These are phyloP conservation scores for Erinaceus europaeus DNA, from an alignment of 2,113 vertebrate genomes.

Conservation along the genomic window DNA sequence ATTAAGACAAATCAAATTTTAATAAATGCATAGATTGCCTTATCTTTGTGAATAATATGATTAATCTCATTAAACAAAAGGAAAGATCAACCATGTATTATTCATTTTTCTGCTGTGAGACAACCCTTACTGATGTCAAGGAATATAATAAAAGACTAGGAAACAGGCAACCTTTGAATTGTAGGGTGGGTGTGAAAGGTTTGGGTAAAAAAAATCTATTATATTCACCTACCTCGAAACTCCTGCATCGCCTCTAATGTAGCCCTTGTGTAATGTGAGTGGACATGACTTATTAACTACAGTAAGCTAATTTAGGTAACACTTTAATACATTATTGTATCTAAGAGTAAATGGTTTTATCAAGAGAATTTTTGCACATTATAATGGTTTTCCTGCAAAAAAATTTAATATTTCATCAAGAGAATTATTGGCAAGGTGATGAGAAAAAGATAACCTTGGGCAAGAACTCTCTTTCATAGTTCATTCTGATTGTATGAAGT, in stretches of 20 bases:
- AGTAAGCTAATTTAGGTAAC: neutral
- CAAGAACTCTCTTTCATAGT: neutral
- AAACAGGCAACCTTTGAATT: neutral
- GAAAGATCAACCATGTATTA: neutral
- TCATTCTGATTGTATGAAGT: neutral
- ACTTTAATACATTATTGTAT: neutral
- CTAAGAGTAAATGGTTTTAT: neutral
- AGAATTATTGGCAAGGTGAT: neutral
- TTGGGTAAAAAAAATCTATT: neutral
- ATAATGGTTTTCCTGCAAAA: neutral
- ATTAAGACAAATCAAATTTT: slow-evolving; percentile 12
- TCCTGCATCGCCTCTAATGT: neutral
- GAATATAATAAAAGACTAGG: neutral
- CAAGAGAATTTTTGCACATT: neutral
- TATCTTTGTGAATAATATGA: slow-evolving; percentile 28
- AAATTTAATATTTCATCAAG: neutral
- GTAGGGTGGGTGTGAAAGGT: neutral
- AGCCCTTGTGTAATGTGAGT: neutral
- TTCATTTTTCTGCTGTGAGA: neutral
- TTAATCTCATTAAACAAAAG: slow-evolving; percentile 20
- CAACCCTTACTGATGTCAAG: neutral
- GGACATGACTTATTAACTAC: neutral
- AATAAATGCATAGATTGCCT: neutral
- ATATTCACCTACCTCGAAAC: neutral
- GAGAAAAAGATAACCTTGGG: neutral